Evolutionary conservation across 2,797 vertebrate genomes (phyloP).

Genomic region (Phylloscopus collybita): DNA sequence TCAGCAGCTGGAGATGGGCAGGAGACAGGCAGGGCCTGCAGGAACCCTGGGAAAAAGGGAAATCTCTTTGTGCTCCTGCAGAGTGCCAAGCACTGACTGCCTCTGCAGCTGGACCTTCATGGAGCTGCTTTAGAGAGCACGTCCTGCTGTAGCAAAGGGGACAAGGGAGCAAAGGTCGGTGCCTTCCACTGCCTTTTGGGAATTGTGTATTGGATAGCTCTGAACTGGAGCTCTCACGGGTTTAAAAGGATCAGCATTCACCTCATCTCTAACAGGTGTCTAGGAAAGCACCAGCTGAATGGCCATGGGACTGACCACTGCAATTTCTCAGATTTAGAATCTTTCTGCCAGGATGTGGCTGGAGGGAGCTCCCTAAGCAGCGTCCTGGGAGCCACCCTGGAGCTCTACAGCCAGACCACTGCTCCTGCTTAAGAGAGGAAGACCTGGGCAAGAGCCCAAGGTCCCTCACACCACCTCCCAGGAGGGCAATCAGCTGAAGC

Average conservation of each 20-base stretch:
- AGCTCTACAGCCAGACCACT: background rate
- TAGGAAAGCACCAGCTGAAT: background rate
- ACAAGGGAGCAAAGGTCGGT: background rate
- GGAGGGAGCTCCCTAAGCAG: background rate
- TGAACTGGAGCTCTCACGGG: background rate
- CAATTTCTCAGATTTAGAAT: background rate
- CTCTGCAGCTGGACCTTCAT: background rate
- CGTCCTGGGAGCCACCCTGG: background rate
- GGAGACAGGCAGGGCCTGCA: background rate
- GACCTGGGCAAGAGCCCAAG: background rate
- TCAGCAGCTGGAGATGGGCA: background rate
- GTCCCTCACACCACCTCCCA: background rate
- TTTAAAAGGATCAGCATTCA: background rate
- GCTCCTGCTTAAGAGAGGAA: background rate
- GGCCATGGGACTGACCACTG: background rate
- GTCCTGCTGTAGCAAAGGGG: background rate
- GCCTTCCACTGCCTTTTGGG: background rate
- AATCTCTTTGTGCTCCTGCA: background rate
- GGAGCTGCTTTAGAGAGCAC: background rate
- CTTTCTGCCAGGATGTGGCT: background rate
- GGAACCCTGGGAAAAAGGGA: background rate
- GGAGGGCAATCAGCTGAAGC: background rate
- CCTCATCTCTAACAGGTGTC: background rate
- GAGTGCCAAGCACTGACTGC: background rate
- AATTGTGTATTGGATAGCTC: background rate